These are phyloP conservation scores for Thelaira solivaga DNA, from an alignment of 2,888 invertebrate species.

Conservation along the genomic window DNA sequence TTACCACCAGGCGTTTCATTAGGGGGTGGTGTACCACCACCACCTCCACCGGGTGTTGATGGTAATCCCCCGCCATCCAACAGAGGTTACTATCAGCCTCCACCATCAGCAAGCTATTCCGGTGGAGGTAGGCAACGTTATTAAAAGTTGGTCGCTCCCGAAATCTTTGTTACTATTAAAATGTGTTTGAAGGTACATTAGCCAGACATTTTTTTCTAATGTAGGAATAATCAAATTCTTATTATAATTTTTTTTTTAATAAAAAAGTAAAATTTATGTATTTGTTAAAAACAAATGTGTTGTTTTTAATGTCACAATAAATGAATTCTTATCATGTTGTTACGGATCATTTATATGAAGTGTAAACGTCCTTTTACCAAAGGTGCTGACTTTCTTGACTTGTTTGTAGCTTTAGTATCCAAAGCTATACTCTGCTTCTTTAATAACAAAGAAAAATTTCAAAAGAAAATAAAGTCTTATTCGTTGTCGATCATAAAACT, in stretches of 20 bases:
- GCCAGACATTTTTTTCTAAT: conserved; percentile 40
- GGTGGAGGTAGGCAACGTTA: conserved; percentile 59
- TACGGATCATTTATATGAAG: no score
- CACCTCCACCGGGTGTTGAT: conserved; percentile 48
- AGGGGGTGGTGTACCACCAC: conserved; percentile 46
- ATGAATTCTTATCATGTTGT: no score
- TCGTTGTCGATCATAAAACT: no score
- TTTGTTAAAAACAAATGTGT: background rate
- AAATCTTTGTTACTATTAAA: conserved; percentile 21
- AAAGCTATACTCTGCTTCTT: no score
- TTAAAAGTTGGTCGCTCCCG: conserved; percentile 1
- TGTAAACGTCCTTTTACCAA: no score
- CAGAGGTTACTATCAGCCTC: conserved; percentile 63
- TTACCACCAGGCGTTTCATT: conserved; percentile 51
- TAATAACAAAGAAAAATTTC: no score
- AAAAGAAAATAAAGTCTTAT: no score
- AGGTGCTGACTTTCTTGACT: no score
- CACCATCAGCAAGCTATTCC: conserved; percentile 63
- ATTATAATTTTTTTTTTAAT: conserved; percentile 51
- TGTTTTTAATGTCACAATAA: no score
- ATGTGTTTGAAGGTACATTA: conserved; percentile 36
- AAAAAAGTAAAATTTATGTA: conserved; percentile 6
- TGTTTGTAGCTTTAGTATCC: no score
- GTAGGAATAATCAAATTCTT: conserved; percentile 44
- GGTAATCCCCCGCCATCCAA: conserved; percentile 16